Conservation (phyloP, 1,140 invertebrate species). For the Halyomorpha halys region DNA sequence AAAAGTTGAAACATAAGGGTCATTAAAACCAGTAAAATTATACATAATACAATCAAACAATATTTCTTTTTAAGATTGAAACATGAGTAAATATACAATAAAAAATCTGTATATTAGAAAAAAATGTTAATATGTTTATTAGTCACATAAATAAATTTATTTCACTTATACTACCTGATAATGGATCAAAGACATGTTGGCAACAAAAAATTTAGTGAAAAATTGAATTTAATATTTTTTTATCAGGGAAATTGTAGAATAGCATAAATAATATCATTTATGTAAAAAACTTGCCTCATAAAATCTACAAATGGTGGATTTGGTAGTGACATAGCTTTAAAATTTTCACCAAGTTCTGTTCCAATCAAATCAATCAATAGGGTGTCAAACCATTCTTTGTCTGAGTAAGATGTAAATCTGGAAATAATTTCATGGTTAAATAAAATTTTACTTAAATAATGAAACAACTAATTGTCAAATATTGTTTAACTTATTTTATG, state of each 20-base stretch:
- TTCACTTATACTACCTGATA: no score
- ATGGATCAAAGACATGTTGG: no score
- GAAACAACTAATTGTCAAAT: no score
- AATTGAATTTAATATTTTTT: no score
- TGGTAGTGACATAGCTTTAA: constrained; percentile 55
- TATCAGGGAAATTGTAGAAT: background rate
- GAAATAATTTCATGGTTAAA: constrained; percentile 43
- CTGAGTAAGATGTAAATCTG: constrained; percentile 63
- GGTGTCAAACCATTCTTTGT: constrained; percentile 72
- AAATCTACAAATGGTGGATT: constrained; percentile 85
- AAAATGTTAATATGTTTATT: no score
- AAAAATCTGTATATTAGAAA: no score
- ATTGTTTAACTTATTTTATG: no score
- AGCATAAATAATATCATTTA: background rate
- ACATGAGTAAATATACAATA: no score
- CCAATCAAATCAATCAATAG: constrained; percentile 51
- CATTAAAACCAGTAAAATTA: background rate
- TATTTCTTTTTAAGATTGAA: no score
- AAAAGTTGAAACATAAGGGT: background rate
- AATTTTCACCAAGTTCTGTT: constrained; percentile 54
- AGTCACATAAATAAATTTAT: no score
- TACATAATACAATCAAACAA: no score
- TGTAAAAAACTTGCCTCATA: constrained; percentile 53
- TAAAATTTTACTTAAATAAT: background rate
- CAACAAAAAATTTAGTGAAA: no score